phyloP scores from a whole-genome alignment of 2,113 vertebrate genomes.

The Phyllostomus hastatus region DNA sequence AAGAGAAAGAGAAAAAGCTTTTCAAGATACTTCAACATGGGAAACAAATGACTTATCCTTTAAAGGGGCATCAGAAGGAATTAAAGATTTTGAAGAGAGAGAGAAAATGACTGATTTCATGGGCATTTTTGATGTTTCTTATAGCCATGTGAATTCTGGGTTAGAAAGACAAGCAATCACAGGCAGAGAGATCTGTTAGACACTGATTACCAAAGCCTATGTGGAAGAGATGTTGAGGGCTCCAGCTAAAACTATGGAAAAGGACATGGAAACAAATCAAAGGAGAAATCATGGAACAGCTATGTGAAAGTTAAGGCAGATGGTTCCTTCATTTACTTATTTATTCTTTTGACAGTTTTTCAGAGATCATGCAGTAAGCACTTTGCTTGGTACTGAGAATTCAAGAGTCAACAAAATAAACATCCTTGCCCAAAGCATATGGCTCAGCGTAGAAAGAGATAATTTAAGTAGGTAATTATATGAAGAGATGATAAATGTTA shows the following conservation, averaged over 20 bases:
- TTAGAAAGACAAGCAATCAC: not conserved
- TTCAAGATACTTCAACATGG: not conserved
- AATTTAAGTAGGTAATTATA: constrained; percentile 9
- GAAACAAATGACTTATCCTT: not conserved
- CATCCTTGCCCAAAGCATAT: not conserved
- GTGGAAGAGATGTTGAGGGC: not conserved
- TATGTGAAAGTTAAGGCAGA: not conserved
- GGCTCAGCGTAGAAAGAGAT: constrained; percentile 4
- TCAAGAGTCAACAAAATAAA: constrained; percentile 23
- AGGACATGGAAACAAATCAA: not conserved
- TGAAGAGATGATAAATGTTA: not conserved
- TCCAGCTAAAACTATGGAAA: not conserved
- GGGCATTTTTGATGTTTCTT: not conserved
- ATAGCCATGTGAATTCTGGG: not conserved
- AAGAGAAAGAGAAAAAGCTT: not conserved
- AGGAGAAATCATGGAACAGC: not conserved
- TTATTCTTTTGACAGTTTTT: constrained; percentile 5
- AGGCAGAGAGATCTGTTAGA: not conserved
- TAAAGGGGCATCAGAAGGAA: not conserved
- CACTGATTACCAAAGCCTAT: not conserved
- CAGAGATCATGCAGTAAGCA: not conserved
- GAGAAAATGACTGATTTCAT: not conserved
- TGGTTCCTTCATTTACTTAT: not conserved
- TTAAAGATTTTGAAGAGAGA: not conserved
- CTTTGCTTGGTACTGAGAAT: constrained; percentile 21